Evolutionary conservation across 2,888 invertebrate species (phyloP).

Genomic region (Apoda limacodes): DNA sequence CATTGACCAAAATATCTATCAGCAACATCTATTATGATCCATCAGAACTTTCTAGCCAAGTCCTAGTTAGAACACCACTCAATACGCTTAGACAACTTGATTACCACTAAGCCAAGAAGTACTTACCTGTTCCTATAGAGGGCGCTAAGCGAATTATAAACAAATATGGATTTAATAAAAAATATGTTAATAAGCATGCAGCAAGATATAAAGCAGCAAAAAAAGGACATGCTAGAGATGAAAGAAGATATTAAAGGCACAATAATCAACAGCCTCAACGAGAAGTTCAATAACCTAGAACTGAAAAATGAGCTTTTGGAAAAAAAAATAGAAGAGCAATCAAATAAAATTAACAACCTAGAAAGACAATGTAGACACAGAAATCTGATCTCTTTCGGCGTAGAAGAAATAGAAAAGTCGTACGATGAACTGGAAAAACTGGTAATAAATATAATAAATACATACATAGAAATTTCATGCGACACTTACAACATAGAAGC

Average conservation of each 20-base stretch:
- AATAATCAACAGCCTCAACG: slow-evolving; percentile 15
- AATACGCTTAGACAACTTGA: too few species aligned
- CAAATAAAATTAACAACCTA: slow-evolving; percentile 9
- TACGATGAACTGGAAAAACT: slow-evolving; percentile 24
- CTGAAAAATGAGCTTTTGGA: slow-evolving; percentile 8
- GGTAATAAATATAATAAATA: slow-evolving; percentile 19
- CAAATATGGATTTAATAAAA: slow-evolving; percentile 13
- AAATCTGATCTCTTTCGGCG: slow-evolving; percentile 12
- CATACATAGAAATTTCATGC: slow-evolving; percentile 12
- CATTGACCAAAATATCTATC: slow-evolving; percentile 3
- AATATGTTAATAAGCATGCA: slow-evolving; percentile 12
- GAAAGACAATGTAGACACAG: slow-evolving; percentile 11
- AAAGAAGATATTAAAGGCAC: slow-evolving; percentile 18
- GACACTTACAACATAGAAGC: slow-evolving; percentile 11
- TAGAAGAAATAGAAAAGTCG: slow-evolving; percentile 17
- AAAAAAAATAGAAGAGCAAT: slow-evolving; percentile 12
- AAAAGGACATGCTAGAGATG: slow-evolving; percentile 17
- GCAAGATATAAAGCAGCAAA: slow-evolving; percentile 14
- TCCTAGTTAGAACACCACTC: too few species aligned
- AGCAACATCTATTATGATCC: slow-evolving; percentile 4
- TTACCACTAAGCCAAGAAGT: too few species aligned
- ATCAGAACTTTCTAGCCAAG: slow-evolving; percentile 6
- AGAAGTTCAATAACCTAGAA: slow-evolving; percentile 9
- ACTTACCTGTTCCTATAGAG: too few species aligned
- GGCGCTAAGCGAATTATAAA: slow-evolving; percentile 3